Conservation (phyloP, 2,888 invertebrate genomes). For the Noctua fimbriata region DNA sequence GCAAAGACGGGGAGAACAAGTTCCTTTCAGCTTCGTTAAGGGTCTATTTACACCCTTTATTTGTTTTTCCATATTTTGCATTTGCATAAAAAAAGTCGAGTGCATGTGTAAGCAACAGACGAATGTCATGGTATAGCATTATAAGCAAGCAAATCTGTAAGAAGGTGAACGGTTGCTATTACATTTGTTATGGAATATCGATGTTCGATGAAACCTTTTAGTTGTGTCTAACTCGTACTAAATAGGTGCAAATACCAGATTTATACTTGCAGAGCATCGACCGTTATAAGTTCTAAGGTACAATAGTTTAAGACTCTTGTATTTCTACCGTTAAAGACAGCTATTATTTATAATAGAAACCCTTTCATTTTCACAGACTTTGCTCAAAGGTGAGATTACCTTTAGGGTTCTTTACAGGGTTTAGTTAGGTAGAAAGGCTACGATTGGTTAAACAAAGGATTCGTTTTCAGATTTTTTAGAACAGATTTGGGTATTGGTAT, state of each 20-base stretch:
- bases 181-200: not conserved
- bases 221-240: not conserved
- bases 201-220: not conserved
- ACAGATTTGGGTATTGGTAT: not conserved
- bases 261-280: not conserved
- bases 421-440: not conserved
- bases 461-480: not conserved
- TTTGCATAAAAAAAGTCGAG: not conserved
- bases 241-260: not conserved
- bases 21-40: too few relatives aligned
- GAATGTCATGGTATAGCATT: not conserved
- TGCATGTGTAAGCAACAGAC: not conserved
- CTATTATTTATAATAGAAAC: conserved; percentile 20
- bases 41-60: too few relatives aligned
- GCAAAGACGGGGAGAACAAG: too few relatives aligned
- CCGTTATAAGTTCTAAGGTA: not conserved
- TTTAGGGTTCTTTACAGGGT: not conserved
- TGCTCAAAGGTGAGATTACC: conserved; percentile 2
- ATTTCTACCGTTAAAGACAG: not conserved
- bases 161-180: not conserved
- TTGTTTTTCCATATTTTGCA: too few relatives aligned
- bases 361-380: conserved; percentile 1
- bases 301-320: conserved; percentile 7
- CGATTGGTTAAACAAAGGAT: not conserved
- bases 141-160: not conserved